Base-by-base conservation (phyloP, 1,140 invertebrate genomes). In the Drosophila navojoa region DNA sequence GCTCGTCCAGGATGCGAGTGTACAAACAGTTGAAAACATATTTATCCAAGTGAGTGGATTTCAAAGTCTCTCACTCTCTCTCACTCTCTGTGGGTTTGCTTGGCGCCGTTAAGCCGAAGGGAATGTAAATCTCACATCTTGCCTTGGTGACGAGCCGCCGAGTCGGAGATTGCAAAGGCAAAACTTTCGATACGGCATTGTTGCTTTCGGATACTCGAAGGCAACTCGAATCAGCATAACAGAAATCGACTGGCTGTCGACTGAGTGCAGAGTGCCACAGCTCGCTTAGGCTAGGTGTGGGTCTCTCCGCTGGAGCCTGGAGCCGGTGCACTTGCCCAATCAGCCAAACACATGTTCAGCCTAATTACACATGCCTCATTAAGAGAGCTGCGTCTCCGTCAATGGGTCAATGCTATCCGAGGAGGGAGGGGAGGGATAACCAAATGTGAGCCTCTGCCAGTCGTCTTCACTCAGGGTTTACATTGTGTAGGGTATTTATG, bases 41-140 rank as follows among this genome's bases (percentile, higher is more conserved):
- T 85, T 85, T 85, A 86, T 86, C 69, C 81, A 85, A 84, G 81
- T 84, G 81, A 84, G 70, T 81, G 77, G 68, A 66, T 75, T 63
- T 69, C 53, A 50, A 69, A 38, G n/a, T n/a, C n/a, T n/a, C 61
- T 60, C 19, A 22, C 19, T 22, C 19, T 3, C 19, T 22, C 61
- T 60, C 19, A 22, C 19, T 22, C 19, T 3, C 19, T 22, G 19
- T 22, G 55, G 59, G 16, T 60, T 6, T 44, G 55, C 42, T 53
- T 76, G 68, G 53, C 69, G 47, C 54, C 62, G 54, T 53, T 72
- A 60, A 67, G 70, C 63, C 29, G 6, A 38, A 68, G 32, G 35
- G 63, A 40, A 67, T 68, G 70, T 47, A 55, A 60, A 40, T 54
- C 70, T 60, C 47, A 60, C 47, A 68, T 54, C 63, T 68, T 59